phyloP scores from a whole-genome alignment of 2,113 vertebrate species.

The Diphyllodes magnificus region DNA sequence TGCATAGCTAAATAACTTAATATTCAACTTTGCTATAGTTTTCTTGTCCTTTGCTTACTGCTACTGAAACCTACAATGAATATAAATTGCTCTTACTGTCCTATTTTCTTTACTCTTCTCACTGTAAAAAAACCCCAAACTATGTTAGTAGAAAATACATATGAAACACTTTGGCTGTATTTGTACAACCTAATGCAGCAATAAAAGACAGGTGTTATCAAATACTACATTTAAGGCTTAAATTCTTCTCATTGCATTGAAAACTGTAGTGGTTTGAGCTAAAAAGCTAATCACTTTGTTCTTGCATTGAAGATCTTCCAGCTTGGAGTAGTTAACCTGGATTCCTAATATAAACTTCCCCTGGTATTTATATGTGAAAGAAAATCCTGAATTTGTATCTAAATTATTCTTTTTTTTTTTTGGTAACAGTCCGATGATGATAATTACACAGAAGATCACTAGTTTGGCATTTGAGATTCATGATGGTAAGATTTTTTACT shows the following conservation, averaged over 20 bases:
- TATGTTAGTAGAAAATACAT: not conserved
- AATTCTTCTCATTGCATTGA: not conserved
- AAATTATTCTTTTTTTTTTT: not conserved
- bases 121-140: not conserved
- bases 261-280: not conserved
- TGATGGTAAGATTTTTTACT: conserved; percentile 83
- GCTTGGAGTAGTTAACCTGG: not conserved
- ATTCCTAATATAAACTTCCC: not conserved
- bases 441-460: conserved; percentile 99
- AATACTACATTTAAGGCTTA: not conserved
- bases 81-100: not conserved
- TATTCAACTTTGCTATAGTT: not conserved
- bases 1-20: not conserved
- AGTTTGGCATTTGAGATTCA: conserved; percentile 95
- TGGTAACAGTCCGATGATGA: conserved; percentile 92
- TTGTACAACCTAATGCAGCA: not conserved
- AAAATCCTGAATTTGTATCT: not conserved
- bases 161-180: not conserved
- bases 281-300: not conserved
- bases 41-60: not conserved
- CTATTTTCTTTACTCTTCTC: not conserved
- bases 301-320: not conserved
- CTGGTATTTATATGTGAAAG: not conserved
- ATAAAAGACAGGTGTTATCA: not conserved
- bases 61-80: not conserved